Conservation (phyloP, 2,888 invertebrate genomes). For the Drosophila anceps region DNA sequence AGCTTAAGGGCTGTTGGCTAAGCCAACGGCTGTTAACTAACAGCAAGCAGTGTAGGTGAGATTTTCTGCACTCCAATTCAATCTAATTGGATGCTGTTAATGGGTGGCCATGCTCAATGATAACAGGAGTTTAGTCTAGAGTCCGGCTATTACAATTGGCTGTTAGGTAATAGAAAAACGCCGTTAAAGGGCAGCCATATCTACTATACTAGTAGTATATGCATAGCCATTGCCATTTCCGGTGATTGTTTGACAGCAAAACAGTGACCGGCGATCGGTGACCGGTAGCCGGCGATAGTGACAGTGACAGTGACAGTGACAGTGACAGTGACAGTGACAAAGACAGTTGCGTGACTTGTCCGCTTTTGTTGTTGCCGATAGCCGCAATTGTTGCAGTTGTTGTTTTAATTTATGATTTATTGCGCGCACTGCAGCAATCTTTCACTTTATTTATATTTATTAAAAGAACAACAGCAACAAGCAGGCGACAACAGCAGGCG, state of each 20-base stretch:
- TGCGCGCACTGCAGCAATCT: slow-evolving; percentile 51
- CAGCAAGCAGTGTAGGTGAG: not conserved
- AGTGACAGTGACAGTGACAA: slow-evolving; percentile 4
- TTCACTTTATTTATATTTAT: slow-evolving; percentile 68
- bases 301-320: slow-evolving; percentile 10
- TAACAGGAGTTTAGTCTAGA: too few species aligned
- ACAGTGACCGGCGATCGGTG: slow-evolving; percentile 29
- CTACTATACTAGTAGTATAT: too few species aligned
- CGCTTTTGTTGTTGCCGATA: slow-evolving; percentile 48
- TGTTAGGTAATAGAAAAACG: not conserved
- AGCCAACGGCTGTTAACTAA: not conserved
- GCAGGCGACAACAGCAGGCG: slow-evolving; percentile 17
- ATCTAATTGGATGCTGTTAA: not conserved
- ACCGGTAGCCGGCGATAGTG: slow-evolving; percentile 19
- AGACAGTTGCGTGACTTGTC: slow-evolving; percentile 40
- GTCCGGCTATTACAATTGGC: too few species aligned
- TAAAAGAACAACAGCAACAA: slow-evolving; percentile 18
- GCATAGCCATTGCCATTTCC: slow-evolving; percentile 31
- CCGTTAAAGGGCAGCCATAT: not conserved
- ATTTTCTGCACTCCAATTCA: not conserved
- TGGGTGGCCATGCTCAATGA: not conserved
- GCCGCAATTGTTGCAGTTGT: slow-evolving; percentile 32
- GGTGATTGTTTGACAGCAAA: slow-evolving; percentile 29
- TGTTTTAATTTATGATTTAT: slow-evolving; percentile 61
- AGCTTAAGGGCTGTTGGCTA: not conserved